A percentile compares a stretch with the other conserved stretches of the same genome.
These are phyloP conservation scores for Xylota sylvarum DNA, from an alignment of 2,888 invertebrate species.

Conservation along the genomic window DNA sequence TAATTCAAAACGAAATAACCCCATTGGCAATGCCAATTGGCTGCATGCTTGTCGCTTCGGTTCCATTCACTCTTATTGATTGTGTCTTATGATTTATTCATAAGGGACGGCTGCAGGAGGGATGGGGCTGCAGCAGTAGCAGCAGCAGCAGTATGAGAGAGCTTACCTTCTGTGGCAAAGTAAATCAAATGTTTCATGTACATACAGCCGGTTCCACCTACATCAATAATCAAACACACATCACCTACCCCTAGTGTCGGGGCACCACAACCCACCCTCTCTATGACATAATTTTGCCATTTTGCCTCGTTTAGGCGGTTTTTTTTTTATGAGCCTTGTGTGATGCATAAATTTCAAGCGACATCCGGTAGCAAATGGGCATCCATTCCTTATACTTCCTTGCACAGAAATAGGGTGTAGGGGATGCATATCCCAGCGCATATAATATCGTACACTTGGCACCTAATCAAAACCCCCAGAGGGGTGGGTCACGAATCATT, in stretches of 20 bases:
- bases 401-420: not conserved
- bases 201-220: slow-evolving; percentile 10
- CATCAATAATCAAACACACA: slow-evolving; percentile 33
- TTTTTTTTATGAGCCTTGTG: slow-evolving; percentile 49
- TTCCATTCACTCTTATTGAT: slow-evolving; percentile 38
- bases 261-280: not conserved
- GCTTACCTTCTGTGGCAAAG: slow-evolving; percentile 33
- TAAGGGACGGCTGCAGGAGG: slow-evolving; percentile 14
- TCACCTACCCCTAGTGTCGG: slow-evolving; percentile 5
- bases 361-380: slow-evolving; percentile 63
- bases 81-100: slow-evolving; percentile 67
- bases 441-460: slow-evolving; percentile 43
- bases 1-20: slow-evolving; percentile 29
- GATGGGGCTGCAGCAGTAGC: slow-evolving; percentile 2
- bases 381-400: slow-evolving; percentile 3
- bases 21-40: slow-evolving; percentile 41
- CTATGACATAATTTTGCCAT: slow-evolving; percentile 66
- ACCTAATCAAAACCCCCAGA: slow-evolving; percentile 43
- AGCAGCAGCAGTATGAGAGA: not conserved
- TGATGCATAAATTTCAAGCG: slow-evolving; percentile 62
- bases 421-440: not conserved
- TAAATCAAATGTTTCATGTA: slow-evolving; percentile 55
- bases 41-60: slow-evolving; percentile 24
- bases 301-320: slow-evolving; percentile 32
- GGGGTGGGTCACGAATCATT: slow-evolving; percentile 10